phyloP scores from a whole-genome alignment of 2,797 vertebrate genomes.

The Myoxocephalus aenaeus region DNA sequence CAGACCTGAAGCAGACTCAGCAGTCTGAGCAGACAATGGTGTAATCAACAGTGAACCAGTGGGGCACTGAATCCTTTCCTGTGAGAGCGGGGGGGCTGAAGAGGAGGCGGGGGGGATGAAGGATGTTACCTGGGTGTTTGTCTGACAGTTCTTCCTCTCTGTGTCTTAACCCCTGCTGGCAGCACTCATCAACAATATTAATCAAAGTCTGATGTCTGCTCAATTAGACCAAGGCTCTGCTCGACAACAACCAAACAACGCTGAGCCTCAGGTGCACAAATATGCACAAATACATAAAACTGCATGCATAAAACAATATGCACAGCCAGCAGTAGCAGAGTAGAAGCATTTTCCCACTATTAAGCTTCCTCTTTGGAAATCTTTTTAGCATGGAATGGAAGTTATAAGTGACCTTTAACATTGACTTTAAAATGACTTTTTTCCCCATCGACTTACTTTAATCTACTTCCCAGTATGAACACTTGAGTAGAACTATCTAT shows the following conservation, averaged over 20 bases:
- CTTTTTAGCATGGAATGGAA: not conserved
- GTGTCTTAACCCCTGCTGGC: slow-evolving; percentile 78
- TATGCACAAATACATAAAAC: slow-evolving; percentile 41
- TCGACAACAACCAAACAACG: slow-evolving; percentile 66
- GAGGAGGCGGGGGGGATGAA: slow-evolving; percentile 64
- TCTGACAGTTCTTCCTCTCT: slow-evolving; percentile 77
- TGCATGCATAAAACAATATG: slow-evolving; percentile 34
- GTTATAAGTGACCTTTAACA: slow-evolving; percentile 2
- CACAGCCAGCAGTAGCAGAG: slow-evolving; percentile 11
- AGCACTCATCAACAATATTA: slow-evolving; percentile 82
- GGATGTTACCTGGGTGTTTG: slow-evolving; percentile 78
- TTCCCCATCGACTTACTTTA: too few relatives aligned
- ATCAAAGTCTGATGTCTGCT: slow-evolving; percentile 81
- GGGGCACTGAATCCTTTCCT: slow-evolving; percentile 64
- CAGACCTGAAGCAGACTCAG: slow-evolving; percentile 53
- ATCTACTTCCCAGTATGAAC: too few relatives aligned
- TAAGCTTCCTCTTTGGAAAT: not conserved
- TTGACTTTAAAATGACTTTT: too few relatives aligned
- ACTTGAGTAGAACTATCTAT: too few relatives aligned
- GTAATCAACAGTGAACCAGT: slow-evolving; percentile 73
- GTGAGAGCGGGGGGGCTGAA: slow-evolving; percentile 43
- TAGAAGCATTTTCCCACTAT: not conserved
- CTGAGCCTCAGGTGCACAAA: slow-evolving; percentile 57
- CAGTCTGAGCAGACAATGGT: slow-evolving; percentile 67
- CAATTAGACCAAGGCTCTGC: slow-evolving; percentile 75